These are phyloP conservation scores for Psettodes erumei DNA, from an alignment of 2,113 vertebrate species.

Conservation along the genomic window DNA sequence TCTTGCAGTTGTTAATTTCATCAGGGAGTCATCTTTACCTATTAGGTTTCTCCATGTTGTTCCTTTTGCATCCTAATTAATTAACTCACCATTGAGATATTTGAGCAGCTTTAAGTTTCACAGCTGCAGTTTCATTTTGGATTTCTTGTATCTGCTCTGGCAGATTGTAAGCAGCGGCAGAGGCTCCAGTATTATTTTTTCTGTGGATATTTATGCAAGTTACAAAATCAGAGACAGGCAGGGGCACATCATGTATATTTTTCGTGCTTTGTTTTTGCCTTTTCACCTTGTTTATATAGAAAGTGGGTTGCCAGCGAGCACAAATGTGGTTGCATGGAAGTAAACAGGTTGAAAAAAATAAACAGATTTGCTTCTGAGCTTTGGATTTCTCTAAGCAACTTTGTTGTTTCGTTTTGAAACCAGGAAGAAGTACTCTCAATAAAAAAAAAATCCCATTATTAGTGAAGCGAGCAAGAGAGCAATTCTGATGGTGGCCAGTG, in stretches of 20 bases:
- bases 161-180: background rate
- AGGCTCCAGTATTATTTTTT: background rate
- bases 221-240: background rate
- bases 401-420: background rate
- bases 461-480: background rate
- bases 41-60: background rate
- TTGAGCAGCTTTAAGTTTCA: background rate
- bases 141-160: background rate
- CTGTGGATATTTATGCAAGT: background rate
- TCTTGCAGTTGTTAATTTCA: background rate
- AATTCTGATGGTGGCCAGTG: background rate
- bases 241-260: background rate
- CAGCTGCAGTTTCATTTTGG: background rate
- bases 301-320: too few species aligned
- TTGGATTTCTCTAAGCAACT: background rate
- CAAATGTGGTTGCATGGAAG: background rate
- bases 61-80: background rate
- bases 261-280: background rate
- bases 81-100: background rate
- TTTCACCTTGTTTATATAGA: background rate
- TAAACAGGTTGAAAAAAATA: background rate
- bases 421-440: background rate
- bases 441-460: constrained; percentile 2
- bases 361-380: background rate
- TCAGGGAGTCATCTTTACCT: background rate